Conservation (phyloP, 2,797 vertebrate genomes). For the Pampus argenteus region DNA sequence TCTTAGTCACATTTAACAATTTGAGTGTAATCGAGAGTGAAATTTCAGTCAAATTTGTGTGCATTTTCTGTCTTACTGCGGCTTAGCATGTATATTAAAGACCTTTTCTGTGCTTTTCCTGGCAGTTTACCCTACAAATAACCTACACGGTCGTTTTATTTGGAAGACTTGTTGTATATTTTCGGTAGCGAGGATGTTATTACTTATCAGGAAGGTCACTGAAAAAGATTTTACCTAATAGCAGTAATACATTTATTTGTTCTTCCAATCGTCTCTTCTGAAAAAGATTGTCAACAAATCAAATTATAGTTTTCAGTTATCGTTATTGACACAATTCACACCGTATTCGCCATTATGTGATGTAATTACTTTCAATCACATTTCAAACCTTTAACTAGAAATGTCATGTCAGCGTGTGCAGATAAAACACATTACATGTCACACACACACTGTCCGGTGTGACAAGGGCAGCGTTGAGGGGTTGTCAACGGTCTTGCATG, state of each 20-base stretch:
- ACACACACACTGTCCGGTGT: constrained; percentile 11
- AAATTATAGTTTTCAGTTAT: background rate
- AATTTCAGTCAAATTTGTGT: background rate
- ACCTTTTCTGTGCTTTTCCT: no score
- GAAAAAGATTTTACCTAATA: background rate
- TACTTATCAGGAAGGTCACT: background rate
- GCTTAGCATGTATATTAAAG: background rate
- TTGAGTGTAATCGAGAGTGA: background rate
- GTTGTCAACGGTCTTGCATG: constrained; percentile 50
- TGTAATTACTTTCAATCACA: background rate
- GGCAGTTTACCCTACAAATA: no score
- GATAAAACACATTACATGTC: constrained; percentile 3
- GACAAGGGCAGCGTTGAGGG: constrained; percentile 8
- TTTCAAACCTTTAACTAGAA: background rate
- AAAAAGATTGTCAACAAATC: background rate
- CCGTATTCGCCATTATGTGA: background rate
- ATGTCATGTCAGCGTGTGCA: constrained; percentile 6
- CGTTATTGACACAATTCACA: background rate
- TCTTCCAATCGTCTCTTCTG: background rate
- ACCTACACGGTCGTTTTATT: no score
- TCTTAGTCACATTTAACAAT: background rate
- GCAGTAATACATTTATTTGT: background rate
- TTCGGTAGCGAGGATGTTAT: no score
- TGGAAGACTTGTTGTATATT: no score
- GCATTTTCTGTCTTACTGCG: background rate